phyloP scores from a whole-genome alignment of 2,113 vertebrate species.

The Copsychus sechellarum region DNA sequence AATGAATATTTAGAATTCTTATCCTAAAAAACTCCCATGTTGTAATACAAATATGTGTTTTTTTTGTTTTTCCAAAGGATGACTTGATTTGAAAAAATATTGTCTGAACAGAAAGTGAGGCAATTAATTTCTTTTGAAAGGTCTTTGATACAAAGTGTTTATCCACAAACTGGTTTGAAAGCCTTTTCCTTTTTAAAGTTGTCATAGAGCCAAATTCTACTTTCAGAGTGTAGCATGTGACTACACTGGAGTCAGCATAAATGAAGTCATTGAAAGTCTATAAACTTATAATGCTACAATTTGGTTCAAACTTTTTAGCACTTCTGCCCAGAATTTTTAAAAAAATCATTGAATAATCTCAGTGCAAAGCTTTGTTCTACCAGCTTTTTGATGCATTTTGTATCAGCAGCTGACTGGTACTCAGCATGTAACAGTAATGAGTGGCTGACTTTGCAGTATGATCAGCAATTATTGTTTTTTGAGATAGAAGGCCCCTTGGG shows the following conservation, averaged over 20 bases:
- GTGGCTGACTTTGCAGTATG: background rate
- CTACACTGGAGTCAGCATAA: background rate
- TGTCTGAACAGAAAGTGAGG: background rate
- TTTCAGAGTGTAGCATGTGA: background rate
- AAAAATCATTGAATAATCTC: background rate
- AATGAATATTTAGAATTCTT: background rate
- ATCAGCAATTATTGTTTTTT: background rate
- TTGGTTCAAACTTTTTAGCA: background rate
- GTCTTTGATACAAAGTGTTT: constrained; percentile 9
- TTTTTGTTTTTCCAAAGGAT: background rate
- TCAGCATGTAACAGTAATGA: background rate
- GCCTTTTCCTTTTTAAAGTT: background rate
- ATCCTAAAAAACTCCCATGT: background rate
- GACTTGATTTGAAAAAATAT: background rate
- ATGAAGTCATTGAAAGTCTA: background rate
- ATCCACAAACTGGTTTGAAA: background rate
- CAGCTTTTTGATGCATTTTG: background rate
- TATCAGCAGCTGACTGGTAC: background rate
- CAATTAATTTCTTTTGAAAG: background rate
- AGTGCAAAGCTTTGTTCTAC: background rate
- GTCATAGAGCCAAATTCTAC: background rate
- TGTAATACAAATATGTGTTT: background rate
- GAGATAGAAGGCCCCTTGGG: background rate
- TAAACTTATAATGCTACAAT: background rate
- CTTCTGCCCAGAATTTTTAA: background rate